Evolutionary conservation across 2,888 invertebrate species (phyloP).

Genomic region (Corythucha ciliata): DNA sequence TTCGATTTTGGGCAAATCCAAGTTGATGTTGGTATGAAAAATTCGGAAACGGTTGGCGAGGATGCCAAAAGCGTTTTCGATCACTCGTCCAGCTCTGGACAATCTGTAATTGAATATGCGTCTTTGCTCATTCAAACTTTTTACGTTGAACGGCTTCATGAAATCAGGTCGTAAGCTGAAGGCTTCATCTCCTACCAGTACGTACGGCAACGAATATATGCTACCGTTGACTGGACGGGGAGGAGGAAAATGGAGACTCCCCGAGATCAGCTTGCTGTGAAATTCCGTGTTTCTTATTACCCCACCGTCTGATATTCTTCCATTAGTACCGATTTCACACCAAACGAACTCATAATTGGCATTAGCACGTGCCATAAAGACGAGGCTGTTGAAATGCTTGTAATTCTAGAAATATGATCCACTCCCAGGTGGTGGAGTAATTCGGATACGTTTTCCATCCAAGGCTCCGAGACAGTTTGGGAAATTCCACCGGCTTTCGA

Average conservation of each 20-base stretch:
- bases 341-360: constrained; percentile 21
- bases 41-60: constrained; percentile 11
- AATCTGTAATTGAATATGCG: constrained; percentile 22
- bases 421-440: constrained; percentile 23
- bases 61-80: constrained; percentile 22
- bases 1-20: constrained; percentile 19
- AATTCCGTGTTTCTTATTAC: constrained; percentile 20
- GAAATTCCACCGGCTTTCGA: constrained; percentile 24
- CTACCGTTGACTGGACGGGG: constrained; percentile 6
- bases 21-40: constrained; percentile 16
- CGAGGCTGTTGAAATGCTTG: constrained; percentile 25
- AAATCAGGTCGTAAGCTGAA: constrained; percentile 20
- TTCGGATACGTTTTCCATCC: constrained; percentile 14
- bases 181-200: constrained; percentile 22
- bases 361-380: constrained; percentile 20
- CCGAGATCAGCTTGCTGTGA: constrained; percentile 20
- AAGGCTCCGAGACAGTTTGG: constrained; percentile 16
- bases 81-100: constrained; percentile 21
- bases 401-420: constrained; percentile 29
- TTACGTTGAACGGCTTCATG: constrained; percentile 21
- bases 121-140: constrained; percentile 7
- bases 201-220: constrained; percentile 7
- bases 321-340: constrained; percentile 20
- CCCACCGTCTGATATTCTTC: constrained; percentile 17
- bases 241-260: constrained; percentile 9